phyloP scores from a whole-genome alignment of 2,113 vertebrate species.

The Chaenogobius annularis region DNA sequence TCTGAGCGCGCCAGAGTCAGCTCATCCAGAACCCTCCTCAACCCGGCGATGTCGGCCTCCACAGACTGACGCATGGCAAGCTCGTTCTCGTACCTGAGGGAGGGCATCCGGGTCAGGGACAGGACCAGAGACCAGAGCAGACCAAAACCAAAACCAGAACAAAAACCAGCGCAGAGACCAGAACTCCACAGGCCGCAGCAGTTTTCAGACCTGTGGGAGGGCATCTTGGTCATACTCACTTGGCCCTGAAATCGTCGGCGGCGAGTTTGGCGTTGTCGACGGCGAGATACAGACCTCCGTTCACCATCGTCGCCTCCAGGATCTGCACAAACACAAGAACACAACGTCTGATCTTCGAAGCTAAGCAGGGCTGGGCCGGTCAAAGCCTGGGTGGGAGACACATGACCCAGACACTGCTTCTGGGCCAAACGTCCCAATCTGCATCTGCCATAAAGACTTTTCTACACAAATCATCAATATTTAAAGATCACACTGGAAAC shows the following conservation, averaged over 20 bases:
- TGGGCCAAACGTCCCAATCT: too few relatives aligned
- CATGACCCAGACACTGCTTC: too few relatives aligned
- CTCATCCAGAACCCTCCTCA: too few relatives aligned
- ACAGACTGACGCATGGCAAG: conserved; percentile 80
- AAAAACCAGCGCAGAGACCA: background rate
- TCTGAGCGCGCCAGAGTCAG: too few relatives aligned
- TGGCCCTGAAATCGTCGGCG: conserved; percentile 74
- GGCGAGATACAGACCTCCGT: conserved; percentile 69
- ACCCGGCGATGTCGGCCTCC: conserved; percentile 29
- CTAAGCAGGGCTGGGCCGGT: too few relatives aligned
- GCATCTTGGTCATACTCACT: background rate
- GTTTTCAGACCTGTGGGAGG: too few relatives aligned
- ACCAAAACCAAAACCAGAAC: background rate
- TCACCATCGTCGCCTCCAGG: conserved; percentile 48
- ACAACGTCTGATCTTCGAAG: too few relatives aligned
- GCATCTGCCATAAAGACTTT: too few relatives aligned
- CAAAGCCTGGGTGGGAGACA: too few relatives aligned
- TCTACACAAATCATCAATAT: too few relatives aligned
- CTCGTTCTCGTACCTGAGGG: conserved; percentile 82
- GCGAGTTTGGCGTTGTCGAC: conserved; percentile 82
- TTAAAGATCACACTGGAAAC: too few relatives aligned
- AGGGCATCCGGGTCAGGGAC: background rate
- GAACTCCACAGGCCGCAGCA: too few relatives aligned
- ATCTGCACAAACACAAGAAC: conserved; percentile 63
- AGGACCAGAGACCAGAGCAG: background rate